These are phyloP conservation scores for Cephalotes varians DNA, from an alignment of 2,888 invertebrate species.

Conservation along the genomic window DNA sequence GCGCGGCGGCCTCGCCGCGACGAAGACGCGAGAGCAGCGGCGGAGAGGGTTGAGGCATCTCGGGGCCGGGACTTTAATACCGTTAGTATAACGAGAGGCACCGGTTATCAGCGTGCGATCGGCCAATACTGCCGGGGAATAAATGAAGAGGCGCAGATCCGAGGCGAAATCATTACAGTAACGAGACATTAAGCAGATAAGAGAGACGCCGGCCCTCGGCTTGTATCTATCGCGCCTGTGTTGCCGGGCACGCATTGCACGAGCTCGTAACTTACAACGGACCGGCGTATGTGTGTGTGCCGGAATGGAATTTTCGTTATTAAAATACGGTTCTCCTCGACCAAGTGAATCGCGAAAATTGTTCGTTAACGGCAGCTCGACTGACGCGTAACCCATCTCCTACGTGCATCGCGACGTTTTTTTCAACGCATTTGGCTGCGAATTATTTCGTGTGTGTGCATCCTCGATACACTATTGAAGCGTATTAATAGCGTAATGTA, in stretches of 20 bases:
- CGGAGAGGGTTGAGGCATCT: slow-evolving; percentile 54
- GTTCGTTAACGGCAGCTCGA: slow-evolving; percentile 46
- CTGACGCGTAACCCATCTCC: slow-evolving; percentile 23
- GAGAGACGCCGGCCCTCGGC: slow-evolving; percentile 72
- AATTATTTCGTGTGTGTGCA: slow-evolving; percentile 13
- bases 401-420: slow-evolving; percentile 60
- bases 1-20: slow-evolving; percentile 54
- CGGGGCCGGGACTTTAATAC: slow-evolving; percentile 68
- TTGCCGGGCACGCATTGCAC: not conserved
- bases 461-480: slow-evolving; percentile 40
- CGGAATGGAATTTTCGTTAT: slow-evolving; percentile 72
- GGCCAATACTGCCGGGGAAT: slow-evolving; percentile 78
- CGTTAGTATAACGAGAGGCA: slow-evolving; percentile 76
- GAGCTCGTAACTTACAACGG: slow-evolving; percentile 6
- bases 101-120: slow-evolving; percentile 76
- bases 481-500: slow-evolving; percentile 33
- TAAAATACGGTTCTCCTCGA: slow-evolving; percentile 72
- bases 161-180: slow-evolving; percentile 78
- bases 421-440: slow-evolving; percentile 50
- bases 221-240: slow-evolving; percentile 68
- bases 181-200: slow-evolving; percentile 80
- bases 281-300: slow-evolving; percentile 21
- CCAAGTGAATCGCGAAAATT: slow-evolving; percentile 55
- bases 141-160: slow-evolving; percentile 79
- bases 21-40: slow-evolving; percentile 18